Percentiles rank a stretch among this genome's conserved stretches.
Conservation (phyloP, 2,888 invertebrate genomes). For the Imbricaverruca yamaguchii region DNA sequence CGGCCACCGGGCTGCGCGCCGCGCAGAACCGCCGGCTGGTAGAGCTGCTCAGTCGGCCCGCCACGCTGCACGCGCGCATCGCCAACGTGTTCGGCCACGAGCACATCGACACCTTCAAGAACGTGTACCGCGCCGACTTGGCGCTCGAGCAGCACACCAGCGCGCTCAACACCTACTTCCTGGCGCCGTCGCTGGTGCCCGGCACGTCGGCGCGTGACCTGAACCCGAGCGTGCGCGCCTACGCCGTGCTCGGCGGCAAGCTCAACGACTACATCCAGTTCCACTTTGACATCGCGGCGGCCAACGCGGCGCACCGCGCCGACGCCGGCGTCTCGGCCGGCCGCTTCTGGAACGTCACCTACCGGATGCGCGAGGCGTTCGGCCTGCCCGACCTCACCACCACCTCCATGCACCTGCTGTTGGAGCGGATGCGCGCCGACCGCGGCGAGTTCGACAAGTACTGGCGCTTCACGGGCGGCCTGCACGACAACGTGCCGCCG, state of each 20-base stretch:
- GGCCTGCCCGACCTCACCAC: constrained; percentile 68
- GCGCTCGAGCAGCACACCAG: neutral
- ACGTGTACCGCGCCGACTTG: neutral
- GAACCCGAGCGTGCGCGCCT: neutral
- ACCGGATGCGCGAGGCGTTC: neutral
- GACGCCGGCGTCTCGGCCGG: neutral
- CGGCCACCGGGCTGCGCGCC: neutral
- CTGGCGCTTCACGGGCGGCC: neutral
- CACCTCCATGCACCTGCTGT: constrained; percentile 50
- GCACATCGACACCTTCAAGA: constrained; percentile 22
- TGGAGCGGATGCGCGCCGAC: neutral
- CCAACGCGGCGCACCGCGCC: constrained; percentile 1
- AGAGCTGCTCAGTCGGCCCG: neutral
- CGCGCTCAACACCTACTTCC: constrained; percentile 1
- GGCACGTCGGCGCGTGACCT: neutral
- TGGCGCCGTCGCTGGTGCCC: neutral
- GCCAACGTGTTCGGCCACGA: constrained; percentile 14
- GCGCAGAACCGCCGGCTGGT: neutral
- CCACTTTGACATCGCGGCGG: neutral
- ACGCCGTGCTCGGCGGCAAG: neutral
- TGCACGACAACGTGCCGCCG: neutral
- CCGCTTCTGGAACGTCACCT: neutral
- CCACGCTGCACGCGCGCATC: neutral
- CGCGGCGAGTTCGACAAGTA: neutral
- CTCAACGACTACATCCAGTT: constrained; percentile 9